phyloP scores from a whole-genome alignment of 2,113 vertebrate species.

The Lanius ludovicianus region DNA sequence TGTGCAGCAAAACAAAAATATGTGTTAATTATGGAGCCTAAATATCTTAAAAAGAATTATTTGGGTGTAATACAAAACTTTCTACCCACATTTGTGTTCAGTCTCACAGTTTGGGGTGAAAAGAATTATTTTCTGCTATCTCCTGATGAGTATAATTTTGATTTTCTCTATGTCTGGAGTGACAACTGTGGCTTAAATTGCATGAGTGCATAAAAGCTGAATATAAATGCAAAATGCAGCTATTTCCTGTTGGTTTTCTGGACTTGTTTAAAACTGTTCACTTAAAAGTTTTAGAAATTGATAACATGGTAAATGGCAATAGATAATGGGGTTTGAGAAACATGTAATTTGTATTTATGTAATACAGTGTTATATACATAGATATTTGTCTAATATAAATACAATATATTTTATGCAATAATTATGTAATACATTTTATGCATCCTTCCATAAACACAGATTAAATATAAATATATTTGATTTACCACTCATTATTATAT shows the following conservation, averaged over 20 bases:
- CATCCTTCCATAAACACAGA: background rate
- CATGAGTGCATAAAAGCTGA: background rate
- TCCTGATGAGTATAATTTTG: background rate
- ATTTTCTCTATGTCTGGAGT: background rate
- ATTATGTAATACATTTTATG: too few relatives aligned
- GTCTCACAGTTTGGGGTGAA: background rate
- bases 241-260: background rate
- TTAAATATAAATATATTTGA: too few relatives aligned
- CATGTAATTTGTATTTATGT: fast-evolving
- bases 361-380: fast-evolving
- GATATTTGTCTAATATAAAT: background rate
- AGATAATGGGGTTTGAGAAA: background rate
- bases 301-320: background rate
- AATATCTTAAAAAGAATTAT: background rate
- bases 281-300: background rate
- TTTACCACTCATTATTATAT: too few relatives aligned
- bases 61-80: background rate
- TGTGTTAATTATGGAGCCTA: background rate
- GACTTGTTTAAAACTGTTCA: background rate
- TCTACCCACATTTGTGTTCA: background rate
- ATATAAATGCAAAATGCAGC: background rate
- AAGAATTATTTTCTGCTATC: background rate
- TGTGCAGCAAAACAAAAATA: background rate
- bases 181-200: background rate
- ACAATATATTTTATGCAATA: fast-evolving